Base-by-base conservation (phyloP, 2,888 invertebrate genomes). In the Drosophila paramelanica region DNA sequence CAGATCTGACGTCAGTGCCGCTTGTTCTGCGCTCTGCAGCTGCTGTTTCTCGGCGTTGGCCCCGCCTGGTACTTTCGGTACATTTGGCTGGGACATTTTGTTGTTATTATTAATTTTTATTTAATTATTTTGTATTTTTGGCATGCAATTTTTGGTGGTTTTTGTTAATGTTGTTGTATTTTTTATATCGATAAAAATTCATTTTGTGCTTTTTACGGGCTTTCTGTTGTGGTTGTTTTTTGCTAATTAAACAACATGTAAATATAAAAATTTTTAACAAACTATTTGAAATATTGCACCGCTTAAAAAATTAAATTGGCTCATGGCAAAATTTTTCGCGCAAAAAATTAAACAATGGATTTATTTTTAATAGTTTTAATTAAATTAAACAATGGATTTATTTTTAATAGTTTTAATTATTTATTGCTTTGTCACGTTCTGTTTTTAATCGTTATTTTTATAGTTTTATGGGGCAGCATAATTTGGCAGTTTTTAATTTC, bases 191-290 rank as follows among this genome's bases (percentile, higher is more conserved):
- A 41, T 55, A 13, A 31, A 51, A 62, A 55, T 45, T 50, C 88
- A 82, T 88, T 69, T 85, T 83, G 55, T 50, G 51, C 58, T 56
- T 42, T 27, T 33, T 33, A 46, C 23, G 39, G 4, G 36, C 8
- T 20, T 23, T 46, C 56, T 47, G 46, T 59, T 51, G 45, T 52
- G 25, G 31, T 51, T 33, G 45, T 49, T 64, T 45, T 57, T 60
- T 65, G 73, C 87, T 86, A 70, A 70, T 73, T 73, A 66, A 83
- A 77, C 66, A 70, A 59, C 14, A 42, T 38, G 47, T 60, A 53
- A 61, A 59, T 60, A 65, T 46, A 25, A 33, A 11, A 36, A 51
- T 55, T 45, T 56, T 49, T 31, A 56, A 41, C 20, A 7, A 67
- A 60, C 23, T 66, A 58, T 72, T 51, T 43, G 66, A 62, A 49